Evolutionary conservation across 1,140 invertebrate genomes (phyloP), one percentile per base, ranked within the genome.

Genomic region (Drosophila melanica): DNA sequence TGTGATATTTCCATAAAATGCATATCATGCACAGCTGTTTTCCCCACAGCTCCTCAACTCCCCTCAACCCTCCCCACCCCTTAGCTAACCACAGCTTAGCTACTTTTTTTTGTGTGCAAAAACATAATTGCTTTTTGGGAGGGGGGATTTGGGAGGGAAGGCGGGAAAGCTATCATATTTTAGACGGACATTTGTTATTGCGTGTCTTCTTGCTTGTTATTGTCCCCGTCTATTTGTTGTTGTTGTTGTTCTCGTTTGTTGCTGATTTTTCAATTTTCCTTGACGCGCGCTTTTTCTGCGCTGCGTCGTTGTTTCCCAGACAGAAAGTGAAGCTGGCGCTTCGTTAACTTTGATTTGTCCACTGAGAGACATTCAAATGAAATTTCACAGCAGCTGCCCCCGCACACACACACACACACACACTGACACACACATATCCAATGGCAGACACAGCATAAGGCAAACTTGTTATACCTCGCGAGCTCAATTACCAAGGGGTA

Each of bases 281-380:
- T 68, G 50, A 1, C 6, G 47, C 30, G 30, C 30, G 51, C 12
- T 50, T 59, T 68, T 67, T n/a, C n/a, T n/a, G n/a, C n/a, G n/a
- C n/a, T n/a, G n/a, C n/a, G n/a, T n/a, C n/a, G n/a, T n/a, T n/a
- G n/a, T n/a, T n/a, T n/a, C n/a, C 14, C 58, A 45, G 41, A 12
- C 12, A 23, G n/a, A 3, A 18, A n/a, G 16, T 37, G 18, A 11
- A 41, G 51, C 67, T 47, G 42, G 20, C 35, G 65, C 71, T 69
- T 64, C 65, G 82, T 86, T 86, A 78, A 69, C 78, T 87, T 86
- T 87, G 81, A 86, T 87, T 86, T 79, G 81, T 86, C 81, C 82
- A 81, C 78, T 67, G 82, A 87, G 81, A 74, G 70, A 87, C 81
- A 87, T 86, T 86, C 76, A 81, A 81, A 78, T 86, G 75, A 80